Conservation (phyloP, 2,113 vertebrate species). For the Eleginops maclovinus region DNA sequence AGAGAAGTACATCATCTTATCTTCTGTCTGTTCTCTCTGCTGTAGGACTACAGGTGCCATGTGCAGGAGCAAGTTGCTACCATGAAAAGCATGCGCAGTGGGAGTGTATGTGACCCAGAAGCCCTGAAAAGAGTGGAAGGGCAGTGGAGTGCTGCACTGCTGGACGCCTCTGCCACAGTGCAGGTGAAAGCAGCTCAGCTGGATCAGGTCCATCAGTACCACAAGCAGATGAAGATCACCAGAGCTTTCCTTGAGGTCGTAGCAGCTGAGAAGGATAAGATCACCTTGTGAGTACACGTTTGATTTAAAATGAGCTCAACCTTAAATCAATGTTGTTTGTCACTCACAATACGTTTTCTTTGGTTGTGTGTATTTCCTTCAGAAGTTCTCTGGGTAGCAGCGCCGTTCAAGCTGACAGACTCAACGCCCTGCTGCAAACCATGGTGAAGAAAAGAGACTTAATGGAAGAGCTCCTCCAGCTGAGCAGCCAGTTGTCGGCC, state of each 20-base stretch:
- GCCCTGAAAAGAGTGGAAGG: slow-evolving; percentile 9
- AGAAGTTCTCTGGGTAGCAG: slow-evolving; percentile 84
- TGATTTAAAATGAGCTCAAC: background rate
- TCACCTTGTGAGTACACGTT: slow-evolving; percentile 87
- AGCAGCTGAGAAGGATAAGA: slow-evolving; percentile 82
- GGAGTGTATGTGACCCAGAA: slow-evolving; percentile 12
- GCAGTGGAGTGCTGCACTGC: slow-evolving; percentile 82
- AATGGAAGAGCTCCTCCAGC: slow-evolving; percentile 78
- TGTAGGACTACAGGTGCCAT: slow-evolving; percentile 61
- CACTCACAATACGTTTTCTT: background rate
- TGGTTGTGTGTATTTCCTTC: slow-evolving; percentile 13
- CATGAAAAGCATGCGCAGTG: slow-evolving; percentile 26
- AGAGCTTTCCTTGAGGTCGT: slow-evolving; percentile 81
- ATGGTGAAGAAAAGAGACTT: slow-evolving; percentile 80
- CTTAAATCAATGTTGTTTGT: background rate
- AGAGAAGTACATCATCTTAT: background rate
- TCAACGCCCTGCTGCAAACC: slow-evolving; percentile 79
- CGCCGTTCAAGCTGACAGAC: slow-evolving; percentile 82
- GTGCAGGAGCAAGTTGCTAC: slow-evolving; percentile 69
- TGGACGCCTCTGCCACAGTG: slow-evolving; percentile 83
- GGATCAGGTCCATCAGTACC: slow-evolving; percentile 84
- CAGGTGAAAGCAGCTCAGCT: slow-evolving; percentile 86
- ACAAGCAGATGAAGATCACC: slow-evolving; percentile 77
- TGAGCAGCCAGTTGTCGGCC: slow-evolving; percentile 82
- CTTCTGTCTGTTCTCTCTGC: background rate